These are phyloP conservation scores for Nomada fabriciana DNA, from an alignment of 2,888 invertebrate genomes.

Conservation along the genomic window DNA sequence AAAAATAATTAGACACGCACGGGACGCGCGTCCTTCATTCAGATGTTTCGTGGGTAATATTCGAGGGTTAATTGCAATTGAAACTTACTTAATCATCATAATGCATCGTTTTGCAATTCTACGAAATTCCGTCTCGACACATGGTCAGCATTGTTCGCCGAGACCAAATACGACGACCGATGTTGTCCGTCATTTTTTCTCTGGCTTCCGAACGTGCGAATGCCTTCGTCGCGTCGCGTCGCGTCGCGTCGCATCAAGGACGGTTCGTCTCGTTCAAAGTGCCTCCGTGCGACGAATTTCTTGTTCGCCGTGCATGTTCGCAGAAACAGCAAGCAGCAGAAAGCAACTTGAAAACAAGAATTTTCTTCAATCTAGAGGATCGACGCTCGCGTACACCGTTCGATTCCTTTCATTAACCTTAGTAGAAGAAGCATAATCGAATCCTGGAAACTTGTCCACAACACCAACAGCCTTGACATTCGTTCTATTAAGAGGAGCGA, in stretches of 20 bases:
- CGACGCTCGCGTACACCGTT: neutral
- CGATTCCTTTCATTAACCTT: neutral
- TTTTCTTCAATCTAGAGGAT: neutral
- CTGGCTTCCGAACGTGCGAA: slow-evolving; percentile 53
- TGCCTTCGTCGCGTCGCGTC: slow-evolving; percentile 54
- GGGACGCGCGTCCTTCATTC: no score
- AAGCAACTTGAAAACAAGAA: neutral
- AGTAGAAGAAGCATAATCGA: slow-evolving; percentile 5
- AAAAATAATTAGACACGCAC: no score
- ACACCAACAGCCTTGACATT: slow-evolving; percentile 53
- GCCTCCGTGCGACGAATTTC: slow-evolving; percentile 50
- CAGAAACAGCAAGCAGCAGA: neutral
- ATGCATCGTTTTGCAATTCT: neutral
- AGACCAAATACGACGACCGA: slow-evolving; percentile 56
- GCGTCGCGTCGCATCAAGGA: slow-evolving; percentile 54
- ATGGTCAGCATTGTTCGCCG: slow-evolving; percentile 24
- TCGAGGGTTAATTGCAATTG: neutral
- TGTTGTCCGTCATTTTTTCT: slow-evolving; percentile 58
- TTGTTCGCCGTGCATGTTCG: neutral
- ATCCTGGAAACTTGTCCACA: neutral
- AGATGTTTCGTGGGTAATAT: no score
- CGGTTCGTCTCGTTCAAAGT: slow-evolving; percentile 44
- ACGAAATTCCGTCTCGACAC: slow-evolving; percentile 2
- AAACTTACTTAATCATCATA: neutral
- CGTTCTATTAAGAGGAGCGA: slow-evolving; percentile 13